Conservation (phyloP, 1,140 invertebrate species). For the Lerema accius region DNA sequence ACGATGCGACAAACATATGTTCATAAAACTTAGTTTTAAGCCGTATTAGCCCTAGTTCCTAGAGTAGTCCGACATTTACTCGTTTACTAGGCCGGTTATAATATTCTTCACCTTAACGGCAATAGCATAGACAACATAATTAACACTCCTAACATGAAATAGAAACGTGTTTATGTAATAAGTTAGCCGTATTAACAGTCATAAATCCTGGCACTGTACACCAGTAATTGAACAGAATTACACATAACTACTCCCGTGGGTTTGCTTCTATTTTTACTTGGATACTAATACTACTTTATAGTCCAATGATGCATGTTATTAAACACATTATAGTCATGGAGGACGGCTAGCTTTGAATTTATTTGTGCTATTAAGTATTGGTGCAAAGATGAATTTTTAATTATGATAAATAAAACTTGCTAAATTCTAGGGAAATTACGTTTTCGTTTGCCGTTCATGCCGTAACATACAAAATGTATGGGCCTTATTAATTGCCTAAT, state of each 20-base stretch:
- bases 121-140: background rate
- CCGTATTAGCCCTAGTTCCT: too few species aligned
- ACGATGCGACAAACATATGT: too few species aligned
- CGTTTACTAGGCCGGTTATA: too few species aligned
- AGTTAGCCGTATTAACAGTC: constrained; percentile 1
- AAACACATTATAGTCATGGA: background rate
- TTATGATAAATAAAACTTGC: too few species aligned
- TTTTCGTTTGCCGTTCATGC: too few species aligned
- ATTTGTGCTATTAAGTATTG: constrained; percentile 6
- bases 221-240: constrained; percentile 24
- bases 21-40: too few species aligned
- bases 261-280: constrained; percentile 9
- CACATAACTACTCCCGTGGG: background rate
- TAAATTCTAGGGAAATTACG: too few species aligned
- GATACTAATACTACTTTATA: background rate
- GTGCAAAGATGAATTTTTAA: background rate
- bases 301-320: constrained; percentile 8
- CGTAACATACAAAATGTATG: too few species aligned
- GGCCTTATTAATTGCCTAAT: too few species aligned
- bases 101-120: background rate
- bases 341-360: constrained; percentile 13
- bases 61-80: too few species aligned
- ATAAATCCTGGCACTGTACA: constrained; percentile 17
- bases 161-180: constrained; percentile 8
- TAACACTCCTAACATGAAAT: constrained; percentile 1